Conservation (phyloP, 1,140 invertebrate species). For the Diprion similis region DNA sequence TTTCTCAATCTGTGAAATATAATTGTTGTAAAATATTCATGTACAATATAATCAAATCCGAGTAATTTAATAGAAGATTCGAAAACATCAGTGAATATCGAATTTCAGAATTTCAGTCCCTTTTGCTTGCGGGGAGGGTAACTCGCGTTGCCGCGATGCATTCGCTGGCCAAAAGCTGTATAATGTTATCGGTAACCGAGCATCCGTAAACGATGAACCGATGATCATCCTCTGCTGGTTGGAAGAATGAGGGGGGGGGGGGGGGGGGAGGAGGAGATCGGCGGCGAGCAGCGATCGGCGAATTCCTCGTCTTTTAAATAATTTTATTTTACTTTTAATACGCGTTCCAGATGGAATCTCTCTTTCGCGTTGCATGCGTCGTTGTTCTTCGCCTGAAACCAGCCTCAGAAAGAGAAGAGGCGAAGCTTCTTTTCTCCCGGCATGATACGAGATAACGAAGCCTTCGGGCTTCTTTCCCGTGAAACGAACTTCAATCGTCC, state of each 20-base stretch:
- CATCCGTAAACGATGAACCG: background rate
- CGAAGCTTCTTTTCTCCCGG: slow-evolving; percentile 16
- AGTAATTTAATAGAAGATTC: too few relatives aligned
- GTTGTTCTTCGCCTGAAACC: too few relatives aligned
- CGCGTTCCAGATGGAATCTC: slow-evolving; percentile 21
- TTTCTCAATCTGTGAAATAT: too few relatives aligned
- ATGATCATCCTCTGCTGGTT: background rate
- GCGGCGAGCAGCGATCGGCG: slow-evolving; percentile 20
- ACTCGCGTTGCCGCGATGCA: background rate
- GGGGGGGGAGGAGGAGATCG: background rate
- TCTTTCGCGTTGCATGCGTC: background rate
- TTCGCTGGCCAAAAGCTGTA: background rate
- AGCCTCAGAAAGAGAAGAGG: slow-evolving; percentile 19
- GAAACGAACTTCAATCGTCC: background rate
- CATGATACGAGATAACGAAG: background rate
- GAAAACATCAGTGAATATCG: too few relatives aligned
- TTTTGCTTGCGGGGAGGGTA: too few relatives aligned
- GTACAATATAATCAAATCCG: too few relatives aligned
- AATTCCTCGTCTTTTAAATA: slow-evolving; percentile 48
- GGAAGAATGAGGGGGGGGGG: background rate
- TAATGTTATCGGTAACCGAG: background rate
- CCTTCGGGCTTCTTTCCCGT: background rate
- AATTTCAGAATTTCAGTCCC: too few relatives aligned
- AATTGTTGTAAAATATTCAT: too few relatives aligned
- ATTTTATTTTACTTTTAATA: slow-evolving; percentile 55